phyloP scores from a whole-genome alignment of 1,140 invertebrate species.

The Linepithema humile region DNA sequence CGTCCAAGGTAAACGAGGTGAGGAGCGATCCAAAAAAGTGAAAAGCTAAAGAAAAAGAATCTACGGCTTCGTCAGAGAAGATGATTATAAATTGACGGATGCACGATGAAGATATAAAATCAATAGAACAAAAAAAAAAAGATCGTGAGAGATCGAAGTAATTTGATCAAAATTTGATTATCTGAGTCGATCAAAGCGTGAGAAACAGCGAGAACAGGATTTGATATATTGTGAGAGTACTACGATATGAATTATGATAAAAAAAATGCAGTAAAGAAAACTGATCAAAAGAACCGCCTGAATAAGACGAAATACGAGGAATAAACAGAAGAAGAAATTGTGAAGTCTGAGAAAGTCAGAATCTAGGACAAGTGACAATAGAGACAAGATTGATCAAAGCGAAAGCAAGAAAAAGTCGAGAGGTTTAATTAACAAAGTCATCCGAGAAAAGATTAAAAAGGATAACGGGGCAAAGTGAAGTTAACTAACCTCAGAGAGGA shows the following conservation, averaged over 20 bases:
- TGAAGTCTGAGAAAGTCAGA: background rate
- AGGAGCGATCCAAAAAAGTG: no score
- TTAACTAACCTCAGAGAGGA: no score
- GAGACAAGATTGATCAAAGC: background rate
- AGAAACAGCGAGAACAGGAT: background rate
- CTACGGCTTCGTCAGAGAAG: no score
- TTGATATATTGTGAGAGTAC: background rate
- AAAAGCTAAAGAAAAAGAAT: no score
- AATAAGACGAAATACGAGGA: background rate
- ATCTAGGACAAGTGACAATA: background rate
- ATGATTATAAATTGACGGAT: no score
- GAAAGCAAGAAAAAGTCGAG: background rate
- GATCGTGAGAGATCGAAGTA: background rate
- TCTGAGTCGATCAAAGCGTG: background rate
- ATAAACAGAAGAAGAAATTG: background rate
- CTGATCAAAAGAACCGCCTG: background rate
- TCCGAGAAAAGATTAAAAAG: background rate
- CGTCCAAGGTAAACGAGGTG: no score
- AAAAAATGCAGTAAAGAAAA: background rate
- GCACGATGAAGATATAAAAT: background rate
- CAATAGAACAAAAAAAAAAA: background rate
- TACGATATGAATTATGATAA: background rate
- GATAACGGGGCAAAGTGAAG: background rate
- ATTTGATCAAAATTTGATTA: background rate
- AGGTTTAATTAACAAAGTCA: constrained; percentile 2